Base-by-base conservation (phyloP, 2,888 invertebrate species). In the Sesia apiformis region DNA sequence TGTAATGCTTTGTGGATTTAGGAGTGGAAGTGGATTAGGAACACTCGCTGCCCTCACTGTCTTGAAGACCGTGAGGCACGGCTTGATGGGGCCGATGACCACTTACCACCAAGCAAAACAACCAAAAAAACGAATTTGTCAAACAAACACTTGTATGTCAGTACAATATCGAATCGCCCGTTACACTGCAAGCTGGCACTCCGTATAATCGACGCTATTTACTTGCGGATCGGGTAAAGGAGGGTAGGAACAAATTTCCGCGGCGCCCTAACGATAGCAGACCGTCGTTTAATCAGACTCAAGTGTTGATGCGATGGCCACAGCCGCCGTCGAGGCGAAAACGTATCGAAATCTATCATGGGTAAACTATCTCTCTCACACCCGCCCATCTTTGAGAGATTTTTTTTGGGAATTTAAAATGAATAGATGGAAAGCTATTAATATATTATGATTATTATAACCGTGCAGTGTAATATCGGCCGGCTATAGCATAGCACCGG, bases 281-380 rank as follows among this genome's bases (percentile, higher is more conserved):
- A 72, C 76, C 76, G 80, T 66, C 78, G 77, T 84, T 83, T 83
- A 84, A 84, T 84, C 83, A 82, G 80, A 66, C 75, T 73, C 76
- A 69, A 80, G 81, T 75, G 81, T 75, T 77, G 82, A 83, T 79
- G 75, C 41, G 55, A 55, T 55, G 52, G 51, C 55, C 55, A 42
- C 39, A 66, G 59, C 65, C 67, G 60, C 65, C 66, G 65, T 66
- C 68, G 65, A 66, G 69, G 70, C 52, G 52, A 57, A 63, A 62
- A 61, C 64, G 63, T 70, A 68, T 69, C 70, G 62, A 66, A 78
- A 80, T 78, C 78, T 78, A 78, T 77, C 75, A 74, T 63, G 72
- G 38, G 7, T 39, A n/a, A 52, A 52, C 52, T 52, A 38, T 39
- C 52, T 40, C 40, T 52, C n/a, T 52, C 52, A 8, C 39, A 40